phyloP scores from a whole-genome alignment of 2,888 invertebrate species.

The Zelleria hepariella region DNA sequence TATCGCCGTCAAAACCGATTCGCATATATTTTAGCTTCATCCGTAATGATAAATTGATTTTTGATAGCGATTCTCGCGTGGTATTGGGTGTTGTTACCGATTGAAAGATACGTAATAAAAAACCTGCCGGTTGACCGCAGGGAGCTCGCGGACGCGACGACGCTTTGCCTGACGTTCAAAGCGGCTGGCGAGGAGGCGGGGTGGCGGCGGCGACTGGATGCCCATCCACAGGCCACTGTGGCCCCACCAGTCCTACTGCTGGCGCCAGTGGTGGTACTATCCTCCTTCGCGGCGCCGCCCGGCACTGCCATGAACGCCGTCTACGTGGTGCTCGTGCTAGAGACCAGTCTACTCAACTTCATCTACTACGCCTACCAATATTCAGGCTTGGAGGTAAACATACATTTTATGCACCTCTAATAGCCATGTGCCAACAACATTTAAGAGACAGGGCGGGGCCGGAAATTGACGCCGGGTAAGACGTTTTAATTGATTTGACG shows the following conservation, averaged over 20 bases:
- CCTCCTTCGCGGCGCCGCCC: conserved; percentile 45
- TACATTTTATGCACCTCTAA: too few relatives aligned
- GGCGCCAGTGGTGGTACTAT: conserved; percentile 50
- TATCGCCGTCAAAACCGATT: too few relatives aligned
- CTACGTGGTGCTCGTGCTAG: conserved; percentile 46
- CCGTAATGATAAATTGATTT: too few relatives aligned
- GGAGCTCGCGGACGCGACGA: conserved; percentile 57
- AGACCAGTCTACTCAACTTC: conserved; percentile 46
- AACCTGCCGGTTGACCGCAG: conserved; percentile 26
- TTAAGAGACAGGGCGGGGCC: not conserved
- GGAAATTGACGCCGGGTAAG: not conserved
- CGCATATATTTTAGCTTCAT: too few relatives aligned
- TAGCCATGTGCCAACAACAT: too few relatives aligned
- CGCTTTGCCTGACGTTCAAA: conserved; percentile 53
- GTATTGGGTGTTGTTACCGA: too few relatives aligned
- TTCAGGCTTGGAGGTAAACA: conserved; percentile 50
- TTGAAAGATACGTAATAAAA: too few relatives aligned
- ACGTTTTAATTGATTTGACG: not conserved
- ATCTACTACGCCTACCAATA: conserved; percentile 47
- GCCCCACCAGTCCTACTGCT: conserved; percentile 56
- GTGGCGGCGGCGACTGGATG: conserved; percentile 42
- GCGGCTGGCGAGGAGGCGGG: conserved; percentile 39
- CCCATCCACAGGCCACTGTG: conserved; percentile 45
- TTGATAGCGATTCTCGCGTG: too few relatives aligned
- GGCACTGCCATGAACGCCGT: conserved; percentile 43